A percentile compares a stretch with the other conserved stretches of the same genome.
Conservation (phyloP, 2,888 invertebrate species). For the Phengaris arion region DNA sequence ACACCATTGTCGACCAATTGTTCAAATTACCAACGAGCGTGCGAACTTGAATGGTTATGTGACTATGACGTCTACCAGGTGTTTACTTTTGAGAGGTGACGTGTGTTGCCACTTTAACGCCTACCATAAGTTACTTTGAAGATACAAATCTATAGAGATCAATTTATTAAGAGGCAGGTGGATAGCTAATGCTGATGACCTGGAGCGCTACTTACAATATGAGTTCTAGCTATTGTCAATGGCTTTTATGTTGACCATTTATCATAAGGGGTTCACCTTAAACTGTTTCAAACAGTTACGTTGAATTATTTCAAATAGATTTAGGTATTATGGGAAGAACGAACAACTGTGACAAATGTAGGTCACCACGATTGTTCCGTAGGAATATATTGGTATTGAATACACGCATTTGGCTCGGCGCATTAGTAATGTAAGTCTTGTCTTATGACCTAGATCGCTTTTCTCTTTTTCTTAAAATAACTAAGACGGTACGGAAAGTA, state of each 20-base stretch:
- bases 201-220: no score
- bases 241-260: no score
- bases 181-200: no score
- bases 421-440: conserved; percentile 8
- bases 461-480: conserved; percentile 16
- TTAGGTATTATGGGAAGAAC: not conserved
- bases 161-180: not conserved
- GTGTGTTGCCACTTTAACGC: not conserved
- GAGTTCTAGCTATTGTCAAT: no score
- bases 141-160: no score
- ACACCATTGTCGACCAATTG: conserved; percentile 16
- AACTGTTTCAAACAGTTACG: not conserved
- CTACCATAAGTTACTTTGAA: no score
- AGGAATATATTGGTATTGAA: conserved; percentile 12
- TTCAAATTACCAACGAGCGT: conserved; percentile 23
- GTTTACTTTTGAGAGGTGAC: not conserved
- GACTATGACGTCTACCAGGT: not conserved
- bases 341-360: not conserved
- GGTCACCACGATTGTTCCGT: not conserved
- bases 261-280: no score
- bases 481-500: conserved; percentile 7
- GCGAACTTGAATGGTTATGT: conserved; percentile 5
- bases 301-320: not conserved
- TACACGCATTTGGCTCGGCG: not conserved
- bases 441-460: conserved; percentile 14